Evolutionary conservation across 2,797 vertebrate species (phyloP).

Genomic region (Xenops minutus): DNA sequence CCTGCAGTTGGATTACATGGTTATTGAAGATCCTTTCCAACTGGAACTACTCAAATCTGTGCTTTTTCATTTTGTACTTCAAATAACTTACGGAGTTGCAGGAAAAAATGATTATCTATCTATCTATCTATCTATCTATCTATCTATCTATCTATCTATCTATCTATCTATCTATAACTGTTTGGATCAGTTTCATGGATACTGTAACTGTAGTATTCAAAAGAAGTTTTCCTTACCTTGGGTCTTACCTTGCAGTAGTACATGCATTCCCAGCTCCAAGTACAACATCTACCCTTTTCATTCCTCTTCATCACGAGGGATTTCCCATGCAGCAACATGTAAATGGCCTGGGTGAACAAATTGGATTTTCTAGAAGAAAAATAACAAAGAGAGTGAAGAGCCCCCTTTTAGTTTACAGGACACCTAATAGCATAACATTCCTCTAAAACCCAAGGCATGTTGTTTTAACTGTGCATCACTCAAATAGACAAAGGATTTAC

Average conservation of each 20-base stretch:
- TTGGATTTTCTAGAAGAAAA: background rate
- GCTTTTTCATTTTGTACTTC: background rate
- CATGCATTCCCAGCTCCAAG: background rate
- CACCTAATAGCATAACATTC: background rate
- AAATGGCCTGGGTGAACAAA: background rate
- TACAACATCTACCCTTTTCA: background rate
- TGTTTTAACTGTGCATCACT: background rate
- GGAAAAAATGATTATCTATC: background rate
- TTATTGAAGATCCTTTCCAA: background rate
- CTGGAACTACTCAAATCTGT: fast-evolving
- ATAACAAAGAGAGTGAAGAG: background rate
- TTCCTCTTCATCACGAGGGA: background rate
- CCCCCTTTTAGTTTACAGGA: background rate
- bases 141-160: no score
- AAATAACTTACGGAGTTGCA: background rate
- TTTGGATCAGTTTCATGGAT: background rate
- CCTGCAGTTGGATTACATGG: background rate
- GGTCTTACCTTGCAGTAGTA: background rate
- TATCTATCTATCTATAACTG: no score
- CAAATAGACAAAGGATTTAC: background rate
- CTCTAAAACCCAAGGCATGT: background rate
- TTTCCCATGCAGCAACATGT: background rate
- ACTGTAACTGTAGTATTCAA: background rate
- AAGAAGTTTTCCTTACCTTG: background rate
- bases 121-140: no score